Evolutionary conservation across 1,140 invertebrate genomes (phyloP).

Genomic region (Bombus picipes): DNA sequence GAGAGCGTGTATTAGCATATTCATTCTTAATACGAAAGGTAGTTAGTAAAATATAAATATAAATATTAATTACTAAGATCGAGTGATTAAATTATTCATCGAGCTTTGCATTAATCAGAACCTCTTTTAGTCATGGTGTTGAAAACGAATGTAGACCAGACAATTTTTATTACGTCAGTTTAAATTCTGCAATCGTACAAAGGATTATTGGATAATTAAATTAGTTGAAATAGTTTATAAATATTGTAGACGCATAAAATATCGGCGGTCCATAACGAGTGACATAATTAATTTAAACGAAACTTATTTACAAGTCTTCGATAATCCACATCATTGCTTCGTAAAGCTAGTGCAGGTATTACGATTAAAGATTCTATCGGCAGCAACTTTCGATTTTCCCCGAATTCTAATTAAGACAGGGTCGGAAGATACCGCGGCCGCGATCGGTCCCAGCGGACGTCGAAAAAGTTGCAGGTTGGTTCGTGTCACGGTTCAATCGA

Average conservation of each 20-base stretch:
- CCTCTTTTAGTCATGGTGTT: too few relatives aligned
- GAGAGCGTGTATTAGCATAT: neutral
- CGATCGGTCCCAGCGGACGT: neutral
- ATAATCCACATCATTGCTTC: accelerated
- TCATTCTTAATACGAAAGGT: neutral
- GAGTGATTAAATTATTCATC: too few relatives aligned
- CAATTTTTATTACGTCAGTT: too few relatives aligned
- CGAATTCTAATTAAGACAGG: constrained; percentile 4
- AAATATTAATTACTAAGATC: too few relatives aligned
- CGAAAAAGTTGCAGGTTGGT: neutral
- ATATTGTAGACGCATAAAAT: neutral
- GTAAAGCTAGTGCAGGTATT: neutral
- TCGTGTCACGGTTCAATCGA: constrained; percentile 13
- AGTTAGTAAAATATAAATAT: too few relatives aligned
- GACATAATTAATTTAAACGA: neutral
- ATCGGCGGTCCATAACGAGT: neutral
- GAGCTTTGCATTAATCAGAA: too few relatives aligned
- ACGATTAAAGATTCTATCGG: neutral
- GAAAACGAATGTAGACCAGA: too few relatives aligned
- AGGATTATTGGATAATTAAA: too few relatives aligned
- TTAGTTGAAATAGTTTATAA: too few relatives aligned
- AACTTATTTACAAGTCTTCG: neutral
- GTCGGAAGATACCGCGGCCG: neutral
- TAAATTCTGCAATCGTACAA: too few relatives aligned
- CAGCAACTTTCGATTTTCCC: neutral